Base-by-base conservation (phyloP, 2,888 invertebrate species). In the Amblyjoppa fuscipennis region DNA sequence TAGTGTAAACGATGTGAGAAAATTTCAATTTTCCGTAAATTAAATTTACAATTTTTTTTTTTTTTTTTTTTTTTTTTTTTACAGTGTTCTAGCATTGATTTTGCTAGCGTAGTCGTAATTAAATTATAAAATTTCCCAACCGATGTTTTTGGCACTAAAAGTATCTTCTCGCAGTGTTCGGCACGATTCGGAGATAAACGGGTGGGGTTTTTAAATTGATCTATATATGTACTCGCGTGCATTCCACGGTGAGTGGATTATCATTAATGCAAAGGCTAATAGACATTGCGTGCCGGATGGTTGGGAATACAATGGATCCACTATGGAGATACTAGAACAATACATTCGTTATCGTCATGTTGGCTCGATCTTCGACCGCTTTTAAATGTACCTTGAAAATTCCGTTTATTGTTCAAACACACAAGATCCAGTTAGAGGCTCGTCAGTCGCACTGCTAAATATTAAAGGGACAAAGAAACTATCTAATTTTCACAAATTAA, bases 241-340 rank as follows among this genome's bases (percentile, higher is more conserved):
- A 79, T 61, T 71, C 41, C 16, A 28, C 49, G 7, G 34, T 69
- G 69, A 49, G 45, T 59, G 34, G 69, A 69, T 75, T 66, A 81
- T 75, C 68, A 75, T 81, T 75, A 49, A 31, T 71, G 76, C 70
- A 76, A 81, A 76, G 49, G 53, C 70, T 70, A 70, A 81, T 71
- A 69, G 69, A 49, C 41, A 69, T 75, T 81, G 38, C 56, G 81
- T 61, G 59, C 53, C 34, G 25, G 13, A 59, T 28, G 25, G 59
- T 25, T 11, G 28, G 59, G 20, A 64, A 45, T 64, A 64, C 61
- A 61, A 61, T 45, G 49, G n/a, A n/a, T n/a, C 28, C 11, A 25
- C 16, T 41, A 38, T 41, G 41, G n/a, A 4, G 25, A 73, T 28
- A 25, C 16, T 6, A 61, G 41, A n/a, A 49, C 31, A 61, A 64